Evolutionary conservation across 1,140 invertebrate genomes (phyloP).

Genomic region (Metopolophium dirhodum): DNA sequence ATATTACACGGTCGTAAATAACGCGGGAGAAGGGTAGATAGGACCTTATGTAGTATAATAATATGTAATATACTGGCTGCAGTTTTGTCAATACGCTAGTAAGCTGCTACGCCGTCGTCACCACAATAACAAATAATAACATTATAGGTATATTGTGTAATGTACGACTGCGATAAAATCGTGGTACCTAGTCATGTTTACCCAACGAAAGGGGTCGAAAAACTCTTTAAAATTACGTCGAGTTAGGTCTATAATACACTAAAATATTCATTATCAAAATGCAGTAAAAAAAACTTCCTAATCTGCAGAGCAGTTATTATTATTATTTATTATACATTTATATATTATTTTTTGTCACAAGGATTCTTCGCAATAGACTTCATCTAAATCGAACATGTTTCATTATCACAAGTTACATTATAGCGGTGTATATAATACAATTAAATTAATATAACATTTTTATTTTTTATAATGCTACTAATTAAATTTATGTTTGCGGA

Average conservation of each 20-base stretch:
- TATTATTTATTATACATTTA: not conserved
- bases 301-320: not conserved
- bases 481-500: not conserved
- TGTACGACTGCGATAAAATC: not conserved
- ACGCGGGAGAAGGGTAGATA: not conserved
- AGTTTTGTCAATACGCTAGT: not conserved
- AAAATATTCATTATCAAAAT: not conserved
- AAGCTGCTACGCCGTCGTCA: not conserved
- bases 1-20: not conserved
- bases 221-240: not conserved
- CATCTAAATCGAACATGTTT: not conserved
- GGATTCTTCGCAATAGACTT: not conserved
- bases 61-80: not conserved
- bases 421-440: not conserved
- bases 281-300: not conserved
- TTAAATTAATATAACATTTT: not conserved
- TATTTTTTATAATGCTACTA: not conserved
- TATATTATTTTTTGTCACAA: not conserved
- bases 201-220: not conserved
- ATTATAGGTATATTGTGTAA: not conserved
- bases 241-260: not conserved
- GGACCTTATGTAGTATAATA: not conserved
- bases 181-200: not conserved
- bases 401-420: not conserved
- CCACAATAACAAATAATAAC: conserved; percentile 5